Evolutionary conservation across 2,113 vertebrate species (phyloP).

Genomic region (Aspiorhynchus laticeps): DNA sequence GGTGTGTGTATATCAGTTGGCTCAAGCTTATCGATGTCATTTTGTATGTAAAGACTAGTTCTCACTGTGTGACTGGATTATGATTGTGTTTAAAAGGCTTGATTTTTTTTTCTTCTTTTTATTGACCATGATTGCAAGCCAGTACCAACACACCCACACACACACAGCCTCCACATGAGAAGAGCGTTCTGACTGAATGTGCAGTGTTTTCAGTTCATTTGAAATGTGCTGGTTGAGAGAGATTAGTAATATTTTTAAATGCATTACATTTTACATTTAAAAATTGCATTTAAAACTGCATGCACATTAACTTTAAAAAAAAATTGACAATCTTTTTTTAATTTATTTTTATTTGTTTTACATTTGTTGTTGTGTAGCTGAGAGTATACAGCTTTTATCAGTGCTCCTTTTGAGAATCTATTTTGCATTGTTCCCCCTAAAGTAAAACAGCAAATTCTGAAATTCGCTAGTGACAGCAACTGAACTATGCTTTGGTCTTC

Average conservation of each 20-base stretch:
- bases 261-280: too few relatives aligned
- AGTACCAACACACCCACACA: constrained; percentile 34
- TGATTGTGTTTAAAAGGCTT: neutral
- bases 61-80: neutral
- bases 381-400: neutral
- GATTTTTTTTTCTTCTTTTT: neutral
- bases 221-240: neutral
- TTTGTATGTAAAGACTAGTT: neutral
- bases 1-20: neutral
- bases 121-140: constrained; percentile 4
- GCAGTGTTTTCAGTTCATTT: neutral
- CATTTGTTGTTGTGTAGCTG: neutral
- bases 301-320: neutral
- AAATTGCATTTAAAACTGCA: neutral
- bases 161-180: constrained; percentile 23
- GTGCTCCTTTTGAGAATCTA: neutral
- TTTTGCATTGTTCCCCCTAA: neutral
- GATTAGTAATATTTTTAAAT: neutral
- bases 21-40: neutral
- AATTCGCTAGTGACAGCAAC: neutral
- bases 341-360: neutral
- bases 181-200: neutral
- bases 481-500: neutral
- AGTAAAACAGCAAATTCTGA: neutral
- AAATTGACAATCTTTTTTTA: too few relatives aligned